Evolutionary conservation across 2,888 invertebrate genomes (phyloP).

Genomic region (Agonopterix subpropinquella): DNA sequence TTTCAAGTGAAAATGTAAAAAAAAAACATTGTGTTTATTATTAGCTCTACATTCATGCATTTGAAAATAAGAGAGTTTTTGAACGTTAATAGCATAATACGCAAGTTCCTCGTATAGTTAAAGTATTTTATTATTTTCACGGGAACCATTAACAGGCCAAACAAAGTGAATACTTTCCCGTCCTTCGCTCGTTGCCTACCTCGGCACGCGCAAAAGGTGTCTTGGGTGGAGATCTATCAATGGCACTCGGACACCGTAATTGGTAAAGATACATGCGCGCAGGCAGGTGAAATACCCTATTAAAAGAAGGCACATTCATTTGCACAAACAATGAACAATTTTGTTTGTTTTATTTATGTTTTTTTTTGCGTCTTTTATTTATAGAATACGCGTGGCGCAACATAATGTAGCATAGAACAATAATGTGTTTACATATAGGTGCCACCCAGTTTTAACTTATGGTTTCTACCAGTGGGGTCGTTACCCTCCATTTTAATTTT

Average conservation of each 20-base stretch:
- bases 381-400: background rate
- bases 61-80: too few species aligned
- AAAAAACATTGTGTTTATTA: too few species aligned
- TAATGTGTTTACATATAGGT: background rate
- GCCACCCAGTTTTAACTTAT: too few species aligned
- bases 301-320: conserved; percentile 20
- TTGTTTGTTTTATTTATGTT: background rate
- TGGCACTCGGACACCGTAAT: conserved; percentile 42
- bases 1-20: too few species aligned
- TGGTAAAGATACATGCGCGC: conserved; percentile 36
- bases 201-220: conserved; percentile 52
- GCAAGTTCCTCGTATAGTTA: too few species aligned
- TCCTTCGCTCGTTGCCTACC: conserved; percentile 17
- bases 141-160: too few species aligned
- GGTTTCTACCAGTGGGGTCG: conserved; percentile 21
- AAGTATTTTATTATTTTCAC: too few species aligned
- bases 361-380: background rate
- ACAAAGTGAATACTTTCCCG: conserved; percentile 1
- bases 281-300: conserved; percentile 54
- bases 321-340: background rate
- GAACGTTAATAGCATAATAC: too few species aligned
- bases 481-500: conserved; percentile 62
- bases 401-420: background rate
- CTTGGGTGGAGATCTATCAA: conserved; percentile 47
- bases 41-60: too few species aligned